phyloP scores from a whole-genome alignment of 2,797 vertebrate species.

The Pogoniulus pusillus region DNA sequence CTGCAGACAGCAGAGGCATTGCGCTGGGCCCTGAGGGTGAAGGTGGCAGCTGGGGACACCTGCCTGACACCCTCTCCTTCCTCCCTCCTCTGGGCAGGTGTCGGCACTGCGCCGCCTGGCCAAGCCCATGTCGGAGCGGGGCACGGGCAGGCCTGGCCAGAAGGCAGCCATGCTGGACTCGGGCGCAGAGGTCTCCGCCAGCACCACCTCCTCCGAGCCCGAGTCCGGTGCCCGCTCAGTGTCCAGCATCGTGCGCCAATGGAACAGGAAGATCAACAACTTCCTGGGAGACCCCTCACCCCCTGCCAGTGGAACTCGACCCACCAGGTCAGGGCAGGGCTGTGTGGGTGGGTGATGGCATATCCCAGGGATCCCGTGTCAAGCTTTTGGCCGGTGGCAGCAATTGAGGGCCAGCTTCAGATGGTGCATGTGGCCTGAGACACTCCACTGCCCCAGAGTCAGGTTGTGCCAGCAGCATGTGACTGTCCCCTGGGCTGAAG shows the following conservation, averaged over 20 bases:
- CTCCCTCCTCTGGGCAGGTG: conserved; percentile 69
- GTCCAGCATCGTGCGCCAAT: conserved; percentile 93
- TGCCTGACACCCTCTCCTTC: not conserved
- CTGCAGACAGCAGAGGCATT: not conserved
- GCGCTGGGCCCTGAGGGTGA: not conserved
- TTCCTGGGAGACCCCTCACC: conserved; percentile 82
- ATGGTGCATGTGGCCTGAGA: not conserved
- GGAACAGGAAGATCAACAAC: conserved; percentile 92
- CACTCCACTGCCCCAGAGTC: not conserved
- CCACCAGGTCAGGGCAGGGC: conserved; percentile 73
- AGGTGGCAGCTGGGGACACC: rapidly evolving
- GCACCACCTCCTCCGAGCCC: conserved; percentile 88
- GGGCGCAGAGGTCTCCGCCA: conserved; percentile 88
- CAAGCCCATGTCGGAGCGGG: conserved; percentile 93
- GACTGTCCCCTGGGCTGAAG: not conserved
- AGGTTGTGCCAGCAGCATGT: not conserved
- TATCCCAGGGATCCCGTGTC: not conserved
- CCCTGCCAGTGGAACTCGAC: conserved; percentile 61
- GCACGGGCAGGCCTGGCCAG: conserved; percentile 80
- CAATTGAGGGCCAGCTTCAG: not conserved
- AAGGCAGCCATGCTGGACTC: conserved; percentile 86
- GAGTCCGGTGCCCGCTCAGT: conserved; percentile 84
- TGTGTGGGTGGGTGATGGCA: not conserved
- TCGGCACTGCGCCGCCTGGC: conserved; percentile 90
- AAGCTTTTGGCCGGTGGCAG: not conserved